Conservation (phyloP, 1,140 invertebrate species). For the Platorchestia sp. region DNA sequence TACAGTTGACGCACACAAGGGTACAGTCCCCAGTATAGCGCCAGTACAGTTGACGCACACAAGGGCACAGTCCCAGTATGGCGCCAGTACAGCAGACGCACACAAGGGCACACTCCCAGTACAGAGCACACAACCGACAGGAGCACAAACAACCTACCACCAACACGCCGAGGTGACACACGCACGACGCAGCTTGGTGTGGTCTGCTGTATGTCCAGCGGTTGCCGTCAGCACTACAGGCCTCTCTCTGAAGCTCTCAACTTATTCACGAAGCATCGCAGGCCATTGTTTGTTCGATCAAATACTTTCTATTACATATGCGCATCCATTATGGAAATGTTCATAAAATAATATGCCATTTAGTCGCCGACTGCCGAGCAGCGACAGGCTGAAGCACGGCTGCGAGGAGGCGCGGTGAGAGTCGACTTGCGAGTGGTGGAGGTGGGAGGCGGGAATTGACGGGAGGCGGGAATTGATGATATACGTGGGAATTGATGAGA, state of each 20-base stretch:
- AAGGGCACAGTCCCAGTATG: too few species aligned
- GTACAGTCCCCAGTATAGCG: too few species aligned
- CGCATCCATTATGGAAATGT: slow-evolving; percentile 45
- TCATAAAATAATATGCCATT: slow-evolving; percentile 46
- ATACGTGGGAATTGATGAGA: background rate
- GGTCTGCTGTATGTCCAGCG: background rate
- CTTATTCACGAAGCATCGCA: background rate
- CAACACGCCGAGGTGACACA: too few species aligned
- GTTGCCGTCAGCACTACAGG: background rate
- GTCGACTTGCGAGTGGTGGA: background rate
- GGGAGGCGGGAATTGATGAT: background rate
- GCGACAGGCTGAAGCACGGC: background rate
- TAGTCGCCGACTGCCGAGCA: slow-evolving; percentile 19
- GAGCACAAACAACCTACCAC: too few species aligned
- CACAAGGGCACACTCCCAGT: too few species aligned
- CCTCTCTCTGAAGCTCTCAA: background rate
- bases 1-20: too few species aligned
- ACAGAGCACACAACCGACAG: too few species aligned
- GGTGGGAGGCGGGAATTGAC: background rate
- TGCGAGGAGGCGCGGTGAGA: background rate
- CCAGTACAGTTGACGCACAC: too few species aligned
- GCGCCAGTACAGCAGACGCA: too few species aligned
- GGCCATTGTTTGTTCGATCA: slow-evolving; percentile 45
- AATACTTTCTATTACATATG: slow-evolving; percentile 46
- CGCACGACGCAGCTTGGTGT: background rate